These are phyloP conservation scores for Calameuta pallipes DNA, from an alignment of 2,888 invertebrate genomes.

Conservation along the genomic window DNA sequence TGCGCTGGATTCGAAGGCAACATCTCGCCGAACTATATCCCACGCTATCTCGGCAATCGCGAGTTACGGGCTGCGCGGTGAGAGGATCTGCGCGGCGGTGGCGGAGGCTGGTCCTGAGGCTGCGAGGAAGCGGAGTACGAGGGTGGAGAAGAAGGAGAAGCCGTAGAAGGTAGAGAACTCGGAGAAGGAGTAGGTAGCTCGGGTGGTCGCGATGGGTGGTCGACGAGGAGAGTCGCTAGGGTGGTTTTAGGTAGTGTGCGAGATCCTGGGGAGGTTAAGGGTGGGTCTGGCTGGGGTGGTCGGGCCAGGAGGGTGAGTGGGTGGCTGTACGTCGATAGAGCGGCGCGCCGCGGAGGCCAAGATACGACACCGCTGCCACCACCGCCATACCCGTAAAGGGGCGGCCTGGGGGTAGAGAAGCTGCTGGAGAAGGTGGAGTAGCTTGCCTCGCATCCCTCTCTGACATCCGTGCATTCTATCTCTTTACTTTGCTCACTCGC, in stretches of 20 bases:
- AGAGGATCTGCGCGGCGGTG: constrained; percentile 21
- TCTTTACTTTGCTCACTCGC: background rate
- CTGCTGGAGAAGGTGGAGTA: constrained; percentile 18
- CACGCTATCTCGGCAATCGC: constrained; percentile 54
- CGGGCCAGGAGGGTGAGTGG: constrained; percentile 36
- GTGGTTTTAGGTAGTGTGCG: constrained; percentile 3
- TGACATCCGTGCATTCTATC: constrained; percentile 6
- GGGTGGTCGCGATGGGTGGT: background rate
- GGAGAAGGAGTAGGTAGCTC: background rate
- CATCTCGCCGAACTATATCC: constrained; percentile 40
- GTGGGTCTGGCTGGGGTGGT: constrained; percentile 29
- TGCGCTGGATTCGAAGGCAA: constrained; percentile 4
- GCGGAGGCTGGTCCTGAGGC: background rate
- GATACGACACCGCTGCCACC: constrained; percentile 66
- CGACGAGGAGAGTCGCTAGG: constrained; percentile 14
- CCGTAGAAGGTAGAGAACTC: background rate
- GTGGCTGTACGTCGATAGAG: constrained; percentile 65
- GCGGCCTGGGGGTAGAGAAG: constrained; percentile 29
- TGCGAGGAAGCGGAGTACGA: constrained; percentile 23
- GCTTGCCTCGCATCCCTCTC: background rate
- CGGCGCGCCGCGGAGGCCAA: constrained; percentile 67
- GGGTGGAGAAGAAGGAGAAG: constrained; percentile 23
- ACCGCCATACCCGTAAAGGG: constrained; percentile 63
- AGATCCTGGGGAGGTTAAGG: constrained; percentile 19
- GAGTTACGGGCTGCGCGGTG: constrained; percentile 39